Conservation (phyloP, 1,140 invertebrate genomes). For the Nasonia longicornis region DNA sequence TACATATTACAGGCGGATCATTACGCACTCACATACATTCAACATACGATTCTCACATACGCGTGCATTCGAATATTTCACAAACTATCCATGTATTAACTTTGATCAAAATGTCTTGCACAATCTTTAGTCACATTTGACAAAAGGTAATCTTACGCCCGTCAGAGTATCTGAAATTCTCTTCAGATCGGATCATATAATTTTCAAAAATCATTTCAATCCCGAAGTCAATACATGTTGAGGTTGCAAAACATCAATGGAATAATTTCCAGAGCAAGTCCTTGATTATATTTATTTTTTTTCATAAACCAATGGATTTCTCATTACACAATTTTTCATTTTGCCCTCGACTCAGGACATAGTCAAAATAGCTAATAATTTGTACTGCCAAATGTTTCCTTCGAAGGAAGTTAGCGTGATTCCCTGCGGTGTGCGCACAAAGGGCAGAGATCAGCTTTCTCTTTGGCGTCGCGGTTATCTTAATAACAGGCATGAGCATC, state of each 20-base stretch:
- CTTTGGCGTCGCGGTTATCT: conserved; percentile 54
- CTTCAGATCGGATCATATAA: background rate
- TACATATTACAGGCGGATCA: conserved; percentile 40
- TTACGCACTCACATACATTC: conserved; percentile 18
- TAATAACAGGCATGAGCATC: conserved; percentile 33
- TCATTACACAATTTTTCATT: conserved; percentile 10
- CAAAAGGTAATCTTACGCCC: background rate
- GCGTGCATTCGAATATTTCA: background rate
- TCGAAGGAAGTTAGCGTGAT: conserved; percentile 28
- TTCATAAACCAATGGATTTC: conserved; percentile 34
- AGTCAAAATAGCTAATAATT: conserved; percentile 49
- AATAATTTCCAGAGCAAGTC: conserved; percentile 14
- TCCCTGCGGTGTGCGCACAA: background rate
- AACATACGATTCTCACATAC: conserved; percentile 19
- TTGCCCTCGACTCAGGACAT: conserved; percentile 26
- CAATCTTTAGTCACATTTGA: background rate
- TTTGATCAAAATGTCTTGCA: conserved; percentile 20
- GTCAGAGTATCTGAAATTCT: background rate
- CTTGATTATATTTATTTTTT: background rate
- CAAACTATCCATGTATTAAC: conserved; percentile 37
- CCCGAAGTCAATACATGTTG: conserved; percentile 24
- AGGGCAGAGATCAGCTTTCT: conserved; percentile 48
- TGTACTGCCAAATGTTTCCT: conserved; percentile 54
- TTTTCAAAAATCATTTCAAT: background rate
- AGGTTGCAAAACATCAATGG: conserved; percentile 21